Evolutionary conservation across 2,113 vertebrate species (phyloP), one percentile per base, ranked within the genome.

Genomic region (Catharus fuscescens): DNA sequence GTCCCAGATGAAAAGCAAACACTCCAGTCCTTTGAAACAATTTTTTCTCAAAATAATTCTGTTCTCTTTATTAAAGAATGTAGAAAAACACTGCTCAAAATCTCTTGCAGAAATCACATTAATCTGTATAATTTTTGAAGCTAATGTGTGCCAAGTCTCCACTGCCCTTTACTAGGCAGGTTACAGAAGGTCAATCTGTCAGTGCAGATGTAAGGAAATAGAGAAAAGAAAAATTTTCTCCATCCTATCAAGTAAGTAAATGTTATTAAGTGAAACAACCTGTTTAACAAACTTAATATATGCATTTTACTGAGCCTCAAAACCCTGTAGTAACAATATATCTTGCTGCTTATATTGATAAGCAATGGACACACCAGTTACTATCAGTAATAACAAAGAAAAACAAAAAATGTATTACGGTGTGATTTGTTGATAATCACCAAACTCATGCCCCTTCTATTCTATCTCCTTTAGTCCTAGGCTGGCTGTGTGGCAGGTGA

Each of bases 41-140:
- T 83, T 90, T 79, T 74, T 86, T 52, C 77, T 78, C 19, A 64
- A 88, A 94, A 88, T 74, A 92, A 74, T 85, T 82, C 20, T n/a
- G 10, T 59, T 81, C 24, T 78, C 29, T 80, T 73, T 90, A 13
- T 53, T 19, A 73, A 44, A 66, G 26, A 59, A 42, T 8, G 7
- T 54, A 26, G 56, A n/a, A 88, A 89, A 88, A n/a, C 29, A 45
- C 6, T 81, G 40, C 18, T 36, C 15, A 67, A 88, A 74, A 90
- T 36, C 52, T 88, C 80, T 88, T 80, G 25, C 45, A 94, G 72
- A 86, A 91, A 78, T 59, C 44, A 70, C 10, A 48, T 19, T 47
- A 28, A 60, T 74, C 23, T 80, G 29, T 38, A 71, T 36, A 47
- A 44, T 42, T 54, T 88, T 76, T 76, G 38, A 89, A 54, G 25